Base-by-base conservation (phyloP, 1,140 invertebrate species). In the Lordiphosa collinella region DNA sequence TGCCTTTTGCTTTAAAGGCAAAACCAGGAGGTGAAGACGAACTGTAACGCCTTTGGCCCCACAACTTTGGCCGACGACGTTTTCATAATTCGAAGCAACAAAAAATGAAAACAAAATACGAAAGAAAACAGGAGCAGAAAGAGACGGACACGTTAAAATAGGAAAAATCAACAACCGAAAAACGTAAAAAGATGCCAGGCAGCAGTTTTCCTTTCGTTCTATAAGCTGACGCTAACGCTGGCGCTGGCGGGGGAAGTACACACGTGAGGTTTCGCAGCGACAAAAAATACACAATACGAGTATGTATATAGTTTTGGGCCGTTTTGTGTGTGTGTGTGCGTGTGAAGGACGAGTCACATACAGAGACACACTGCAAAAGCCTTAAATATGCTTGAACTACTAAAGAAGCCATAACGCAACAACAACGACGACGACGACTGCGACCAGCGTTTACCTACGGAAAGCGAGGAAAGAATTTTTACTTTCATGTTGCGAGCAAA, bases 321-420 rank as follows among this genome's bases (percentile, higher is more conserved):
- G 29, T 16, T 25, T 16, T 14, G 8, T n/a, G n/a, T n/a, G n/a
- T 22, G 10, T 9, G 38, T 32, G 32, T 55, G 40, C 31, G 62
- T 60, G 62, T 60, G 57, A 65, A 65, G 50, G 57, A 60, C 60
- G 60, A 51, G 47, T 47, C 47, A 63, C 47, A 63, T 54, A 41
- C 9, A 22, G 10, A 8, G 14, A 41, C 38, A 36, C 35, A 50
- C 22, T 63, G 64, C 54, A 73, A 74, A 53, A 65, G 70, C 71
- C 71, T 74, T 73, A 74, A 74, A 74, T 74, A 74, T 74, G 71
- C 71, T 74, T 63, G 50, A 74, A 75, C 72, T 69, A 69, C 72
- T 75, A 75, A 75, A 75, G 72, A 75, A 75, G 72, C 72, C 72
- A 74, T 75, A 75, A 75, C 74, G 72, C 64, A 75, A 59, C 54